Evolutionary conservation across 1,140 invertebrate genomes (phyloP).

Genomic region (Holcopasites calliopsidis): DNA sequence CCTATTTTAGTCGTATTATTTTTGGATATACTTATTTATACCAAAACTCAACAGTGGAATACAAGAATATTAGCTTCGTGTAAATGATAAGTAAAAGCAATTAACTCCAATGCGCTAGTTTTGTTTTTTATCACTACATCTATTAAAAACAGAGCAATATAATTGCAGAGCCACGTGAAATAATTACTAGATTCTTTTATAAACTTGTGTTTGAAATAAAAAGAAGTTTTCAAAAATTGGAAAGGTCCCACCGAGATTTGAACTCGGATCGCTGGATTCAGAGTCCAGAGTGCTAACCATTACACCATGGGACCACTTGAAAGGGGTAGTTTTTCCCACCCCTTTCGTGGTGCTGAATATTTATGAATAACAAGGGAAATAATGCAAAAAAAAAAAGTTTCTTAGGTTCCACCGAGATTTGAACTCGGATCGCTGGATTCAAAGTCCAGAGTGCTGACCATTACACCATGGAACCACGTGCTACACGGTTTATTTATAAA

Average conservation of each 20-base stretch:
- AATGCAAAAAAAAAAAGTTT: slow-evolving; percentile 29
- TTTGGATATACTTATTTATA: background rate
- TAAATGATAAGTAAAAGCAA: background rate
- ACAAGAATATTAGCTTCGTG: too few relatives aligned
- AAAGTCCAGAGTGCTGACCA: slow-evolving; percentile 95
- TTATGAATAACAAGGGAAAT: background rate
- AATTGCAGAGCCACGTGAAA: too few relatives aligned
- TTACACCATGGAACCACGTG: slow-evolving; percentile 89
- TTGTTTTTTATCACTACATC: background rate
- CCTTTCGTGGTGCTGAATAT: background rate
- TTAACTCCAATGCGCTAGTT: background rate
- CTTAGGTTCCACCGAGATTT: slow-evolving; percentile 89
- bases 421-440: slow-evolving; percentile 94
- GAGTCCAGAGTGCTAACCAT: slow-evolving; percentile 85
- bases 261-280: slow-evolving; percentile 85
- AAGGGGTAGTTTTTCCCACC: slow-evolving; percentile 30
- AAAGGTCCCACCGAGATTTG: slow-evolving; percentile 81
- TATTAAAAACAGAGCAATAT: background rate
- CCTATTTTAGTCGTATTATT: too few relatives aligned
- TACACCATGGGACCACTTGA: slow-evolving; percentile 74
- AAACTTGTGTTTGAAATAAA: background rate
- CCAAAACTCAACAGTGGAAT: too few relatives aligned
- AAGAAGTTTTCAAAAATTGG: background rate
- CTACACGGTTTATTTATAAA: too few relatives aligned
- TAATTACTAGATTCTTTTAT: background rate